A percentile compares a stretch with the other conserved stretches of the same genome.
phyloP scores from a whole-genome alignment of 2,113 vertebrate species.

The Dendropsophus ebraccatus region DNA sequence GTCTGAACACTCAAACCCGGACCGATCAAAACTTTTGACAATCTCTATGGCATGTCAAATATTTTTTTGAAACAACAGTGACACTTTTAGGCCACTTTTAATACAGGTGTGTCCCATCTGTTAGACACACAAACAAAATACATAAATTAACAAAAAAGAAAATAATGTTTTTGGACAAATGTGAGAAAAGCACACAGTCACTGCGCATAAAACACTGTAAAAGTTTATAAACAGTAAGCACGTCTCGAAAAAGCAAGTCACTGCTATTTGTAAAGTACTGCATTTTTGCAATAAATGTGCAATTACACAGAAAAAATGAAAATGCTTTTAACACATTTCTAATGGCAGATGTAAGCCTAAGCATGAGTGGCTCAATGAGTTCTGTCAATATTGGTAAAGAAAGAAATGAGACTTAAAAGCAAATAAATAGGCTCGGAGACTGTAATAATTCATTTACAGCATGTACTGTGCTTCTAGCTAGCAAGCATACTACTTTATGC shows the following conservation, averaged over 20 bases:
- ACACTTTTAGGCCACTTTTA: too few relatives aligned
- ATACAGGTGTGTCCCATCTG: not conserved
- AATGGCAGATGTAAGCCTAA: conserved; percentile 10
- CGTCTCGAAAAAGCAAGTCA: not conserved
- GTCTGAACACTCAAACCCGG: too few relatives aligned
- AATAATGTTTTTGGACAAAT: not conserved
- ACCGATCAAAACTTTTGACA: too few relatives aligned
- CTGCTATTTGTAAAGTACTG: not conserved
- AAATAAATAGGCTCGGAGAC: conserved; percentile 34
- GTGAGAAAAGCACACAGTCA: not conserved
- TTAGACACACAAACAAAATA: not conserved
- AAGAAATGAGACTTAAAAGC: conserved; percentile 37
- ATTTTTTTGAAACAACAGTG: too few relatives aligned
- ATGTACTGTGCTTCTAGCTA: conserved; percentile 19
- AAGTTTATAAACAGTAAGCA: not conserved
- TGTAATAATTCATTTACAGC: conserved; percentile 44
- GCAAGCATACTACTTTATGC: conserved; percentile 46
- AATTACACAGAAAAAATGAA: conserved; percentile 24
- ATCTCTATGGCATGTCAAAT: too few relatives aligned
- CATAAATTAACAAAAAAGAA: too few relatives aligned
- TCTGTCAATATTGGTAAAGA: conserved; percentile 26
- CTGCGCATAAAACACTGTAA: not conserved
- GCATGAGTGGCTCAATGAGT: not conserved
- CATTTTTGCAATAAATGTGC: conserved; percentile 1
- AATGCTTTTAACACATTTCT: conserved; percentile 40